Conservation (phyloP, 2,797 vertebrate genomes). For the Poeciliopsis gracilis region DNA sequence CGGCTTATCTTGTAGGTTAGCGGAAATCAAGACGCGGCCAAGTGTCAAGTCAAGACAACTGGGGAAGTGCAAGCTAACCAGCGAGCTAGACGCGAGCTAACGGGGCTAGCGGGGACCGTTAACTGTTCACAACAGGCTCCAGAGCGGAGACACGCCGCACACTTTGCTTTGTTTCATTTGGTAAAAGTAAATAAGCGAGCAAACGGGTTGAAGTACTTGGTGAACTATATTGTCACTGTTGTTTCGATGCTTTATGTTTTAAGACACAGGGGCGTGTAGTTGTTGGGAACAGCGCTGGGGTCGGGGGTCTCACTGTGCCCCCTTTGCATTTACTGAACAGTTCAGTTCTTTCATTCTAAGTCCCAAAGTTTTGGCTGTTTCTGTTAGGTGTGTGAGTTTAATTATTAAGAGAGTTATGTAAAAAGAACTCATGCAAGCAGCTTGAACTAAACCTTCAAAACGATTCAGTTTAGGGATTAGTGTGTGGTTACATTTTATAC, state of each 20-base stretch:
- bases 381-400: not conserved
- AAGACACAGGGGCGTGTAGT: conserved; percentile 26
- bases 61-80: conserved; percentile 65
- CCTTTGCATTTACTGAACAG: not conserved
- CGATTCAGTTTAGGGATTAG: not conserved
- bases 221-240: not conserved
- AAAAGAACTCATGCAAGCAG: not conserved
- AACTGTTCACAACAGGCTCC: conserved; percentile 12
- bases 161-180: not conserved
- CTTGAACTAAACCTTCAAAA: not conserved
- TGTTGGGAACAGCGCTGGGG: conserved; percentile 26
- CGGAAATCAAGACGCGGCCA: conserved; percentile 49
- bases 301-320: conserved; percentile 14
- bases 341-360: not conserved
- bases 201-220: accelerated
- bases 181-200: not conserved
- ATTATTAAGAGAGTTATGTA: not conserved
- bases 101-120: conserved; percentile 50
- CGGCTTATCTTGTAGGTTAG: conserved; percentile 20
- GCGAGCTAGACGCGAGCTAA: conserved; percentile 59
- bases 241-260: not conserved
- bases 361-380: not conserved
- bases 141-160: not conserved
- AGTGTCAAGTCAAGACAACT: conserved; percentile 56
- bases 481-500: not conserved